Conservation (phyloP, 2,113 vertebrate species). For the Otocyon megalotis region DNA sequence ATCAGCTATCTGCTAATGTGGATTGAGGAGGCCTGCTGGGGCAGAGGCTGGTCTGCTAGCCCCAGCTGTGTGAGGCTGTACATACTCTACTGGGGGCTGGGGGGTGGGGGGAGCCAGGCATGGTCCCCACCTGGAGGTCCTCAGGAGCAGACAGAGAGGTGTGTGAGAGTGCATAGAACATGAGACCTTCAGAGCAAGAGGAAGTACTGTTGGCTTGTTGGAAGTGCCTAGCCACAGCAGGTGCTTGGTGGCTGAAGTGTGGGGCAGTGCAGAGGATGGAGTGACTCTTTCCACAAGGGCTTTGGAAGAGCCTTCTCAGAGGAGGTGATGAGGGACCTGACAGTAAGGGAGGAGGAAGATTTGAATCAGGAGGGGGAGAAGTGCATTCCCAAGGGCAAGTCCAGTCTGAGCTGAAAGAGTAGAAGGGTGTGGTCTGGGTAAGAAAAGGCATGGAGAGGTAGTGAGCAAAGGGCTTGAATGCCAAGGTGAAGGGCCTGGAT, state of each 20-base stretch:
- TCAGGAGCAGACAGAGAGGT: background rate
- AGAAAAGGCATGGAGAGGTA: rapidly evolving
- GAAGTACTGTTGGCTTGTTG: background rate
- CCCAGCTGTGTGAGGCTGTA: background rate
- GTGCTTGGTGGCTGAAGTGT: background rate
- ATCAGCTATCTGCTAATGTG: background rate
- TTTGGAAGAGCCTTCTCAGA: background rate
- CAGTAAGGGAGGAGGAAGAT: background rate
- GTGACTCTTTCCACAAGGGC: background rate
- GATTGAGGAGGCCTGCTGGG: background rate
- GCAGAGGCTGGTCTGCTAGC: background rate
- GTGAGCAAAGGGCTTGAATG: background rate
- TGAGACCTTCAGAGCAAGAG: background rate
- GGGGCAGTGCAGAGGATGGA: background rate
- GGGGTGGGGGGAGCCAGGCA: rapidly evolving
- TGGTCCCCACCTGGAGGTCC: background rate
- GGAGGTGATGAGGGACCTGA: background rate
- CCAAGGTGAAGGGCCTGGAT: background rate
- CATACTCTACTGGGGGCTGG: rapidly evolving
- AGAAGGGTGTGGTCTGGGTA: background rate
- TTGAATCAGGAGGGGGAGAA: background rate
- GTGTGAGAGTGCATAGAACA: background rate
- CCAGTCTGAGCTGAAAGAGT: background rate
- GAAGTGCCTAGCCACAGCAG: background rate
- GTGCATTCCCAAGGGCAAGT: background rate